A percentile compares a stretch with the other conserved stretches of the same genome.
Evolutionary conservation across 1,140 invertebrate species (phyloP).

Genomic region (Chrysoperla carnea): DNA sequence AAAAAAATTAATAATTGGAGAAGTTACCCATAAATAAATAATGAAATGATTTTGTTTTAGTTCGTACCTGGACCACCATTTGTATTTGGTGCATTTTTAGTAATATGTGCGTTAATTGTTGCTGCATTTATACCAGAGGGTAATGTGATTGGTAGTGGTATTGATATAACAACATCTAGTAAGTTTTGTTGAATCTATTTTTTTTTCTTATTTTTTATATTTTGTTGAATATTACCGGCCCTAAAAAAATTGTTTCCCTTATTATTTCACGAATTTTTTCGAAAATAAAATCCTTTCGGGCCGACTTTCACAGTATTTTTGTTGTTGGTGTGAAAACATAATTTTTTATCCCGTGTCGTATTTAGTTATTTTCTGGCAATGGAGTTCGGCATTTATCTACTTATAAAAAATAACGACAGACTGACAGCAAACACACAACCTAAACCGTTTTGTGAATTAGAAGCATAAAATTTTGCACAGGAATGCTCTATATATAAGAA

Average conservation of each 20-base stretch:
- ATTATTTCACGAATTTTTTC: constrained; percentile 27
- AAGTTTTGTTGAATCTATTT: constrained; percentile 19
- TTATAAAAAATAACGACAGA: no score
- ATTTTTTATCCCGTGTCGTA: no score
- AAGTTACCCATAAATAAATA: no score
- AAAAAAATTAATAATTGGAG: no score
- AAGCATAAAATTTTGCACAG: no score
- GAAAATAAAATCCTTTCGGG: constrained; percentile 33
- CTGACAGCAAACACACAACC: no score
- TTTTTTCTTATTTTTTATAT: constrained; percentile 4
- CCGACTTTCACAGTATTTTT: constrained; percentile 31
- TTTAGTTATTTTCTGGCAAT: no score
- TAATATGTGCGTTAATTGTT: constrained; percentile 85
- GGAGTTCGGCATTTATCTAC: no score
- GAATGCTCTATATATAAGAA: no score
- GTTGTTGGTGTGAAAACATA: no score
- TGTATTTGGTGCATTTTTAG: constrained; percentile 92
- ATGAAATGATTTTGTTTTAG: constrained; percentile 10
- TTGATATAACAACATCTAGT: constrained; percentile 21
- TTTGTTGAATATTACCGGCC: no score
- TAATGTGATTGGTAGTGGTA: constrained; percentile 25
- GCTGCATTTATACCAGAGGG: constrained; percentile 80
- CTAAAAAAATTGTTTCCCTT: constrained; percentile 14
- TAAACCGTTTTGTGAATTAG: no score
- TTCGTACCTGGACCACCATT: constrained; percentile 98